Evolutionary conservation across 2,113 vertebrate genomes (phyloP).

Genomic region (Anoplopoma fimbria): DNA sequence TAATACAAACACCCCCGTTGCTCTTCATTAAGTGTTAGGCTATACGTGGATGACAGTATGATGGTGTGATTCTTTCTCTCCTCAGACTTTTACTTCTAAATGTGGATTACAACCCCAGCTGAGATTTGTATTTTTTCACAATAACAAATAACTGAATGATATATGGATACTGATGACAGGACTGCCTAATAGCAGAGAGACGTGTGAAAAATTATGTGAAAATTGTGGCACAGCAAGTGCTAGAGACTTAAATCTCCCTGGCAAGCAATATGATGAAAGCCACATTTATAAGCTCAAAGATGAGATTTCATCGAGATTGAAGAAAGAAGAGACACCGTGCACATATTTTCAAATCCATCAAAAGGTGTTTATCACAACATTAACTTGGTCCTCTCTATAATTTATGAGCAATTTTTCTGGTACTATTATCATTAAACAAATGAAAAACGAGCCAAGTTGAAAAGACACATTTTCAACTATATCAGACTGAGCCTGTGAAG

Average conservation of each 20-base stretch:
- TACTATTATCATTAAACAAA: constrained; percentile 18
- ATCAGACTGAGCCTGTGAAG: constrained; percentile 25
- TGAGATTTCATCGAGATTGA: constrained; percentile 39
- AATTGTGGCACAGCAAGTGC: constrained; percentile 15
- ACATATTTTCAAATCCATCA: constrained; percentile 18
- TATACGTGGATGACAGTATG: background rate
- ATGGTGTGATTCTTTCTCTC: constrained; percentile 1
- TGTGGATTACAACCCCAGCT: background rate
- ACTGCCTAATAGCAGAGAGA: constrained; percentile 30
- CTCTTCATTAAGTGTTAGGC: constrained; percentile 29
- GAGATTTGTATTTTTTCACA: constrained; percentile 27
- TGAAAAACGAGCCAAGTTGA: constrained; percentile 7
- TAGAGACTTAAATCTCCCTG: constrained; percentile 23
- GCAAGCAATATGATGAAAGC: constrained; percentile 18
- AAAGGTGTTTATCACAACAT: constrained; percentile 32
- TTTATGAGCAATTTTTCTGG: constrained; percentile 16
- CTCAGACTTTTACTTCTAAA: constrained; percentile 57
- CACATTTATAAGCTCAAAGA: constrained; percentile 26
- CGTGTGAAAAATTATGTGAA: constrained; percentile 20
- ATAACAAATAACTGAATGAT: constrained; percentile 63
- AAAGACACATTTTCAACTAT: constrained; percentile 7
- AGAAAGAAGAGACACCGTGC: constrained; percentile 6
- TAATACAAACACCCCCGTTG: background rate
- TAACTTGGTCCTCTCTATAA: constrained; percentile 15
- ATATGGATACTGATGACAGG: constrained; percentile 40